Conservation (phyloP, 2,113 vertebrate species). For the Ibidorhyncha struthersii region DNA sequence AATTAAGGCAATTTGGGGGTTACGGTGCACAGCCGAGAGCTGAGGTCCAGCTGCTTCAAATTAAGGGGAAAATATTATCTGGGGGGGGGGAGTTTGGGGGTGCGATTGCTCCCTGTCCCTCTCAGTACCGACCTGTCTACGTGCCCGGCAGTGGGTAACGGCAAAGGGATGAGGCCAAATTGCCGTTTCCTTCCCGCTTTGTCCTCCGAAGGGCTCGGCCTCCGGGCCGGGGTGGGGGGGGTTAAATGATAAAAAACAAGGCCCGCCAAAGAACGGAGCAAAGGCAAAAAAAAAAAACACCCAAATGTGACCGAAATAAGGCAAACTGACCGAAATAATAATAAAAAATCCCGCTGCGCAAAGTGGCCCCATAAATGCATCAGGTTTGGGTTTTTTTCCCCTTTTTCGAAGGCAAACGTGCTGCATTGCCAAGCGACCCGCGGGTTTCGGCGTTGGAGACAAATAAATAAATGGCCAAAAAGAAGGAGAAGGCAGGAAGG, state of each 20-base stretch:
- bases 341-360: neutral
- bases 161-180: neutral
- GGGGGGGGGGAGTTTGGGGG: neutral
- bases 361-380: accelerated
- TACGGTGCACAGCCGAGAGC: neutral
- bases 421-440: accelerated
- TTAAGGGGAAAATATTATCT: neutral
- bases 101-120: accelerated
- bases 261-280: accelerated
- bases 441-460: accelerated
- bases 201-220: neutral
- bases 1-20: conserved; percentile 35
- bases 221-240: accelerated
- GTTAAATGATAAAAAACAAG: neutral
- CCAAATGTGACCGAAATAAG: accelerated
- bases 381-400: accelerated
- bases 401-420: accelerated
- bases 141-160: neutral
- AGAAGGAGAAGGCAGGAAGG: neutral
- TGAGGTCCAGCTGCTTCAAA: neutral
- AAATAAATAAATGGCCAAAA: neutral
- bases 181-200: neutral
- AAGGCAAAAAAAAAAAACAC: neutral
- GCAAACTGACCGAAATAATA: accelerated
- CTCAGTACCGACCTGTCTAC: neutral